Percentiles rank a stretch among this genome's conserved stretches.
These are phyloP conservation scores for Lacanobia oleracea DNA, from an alignment of 2,888 invertebrate species.

Conservation along the genomic window DNA sequence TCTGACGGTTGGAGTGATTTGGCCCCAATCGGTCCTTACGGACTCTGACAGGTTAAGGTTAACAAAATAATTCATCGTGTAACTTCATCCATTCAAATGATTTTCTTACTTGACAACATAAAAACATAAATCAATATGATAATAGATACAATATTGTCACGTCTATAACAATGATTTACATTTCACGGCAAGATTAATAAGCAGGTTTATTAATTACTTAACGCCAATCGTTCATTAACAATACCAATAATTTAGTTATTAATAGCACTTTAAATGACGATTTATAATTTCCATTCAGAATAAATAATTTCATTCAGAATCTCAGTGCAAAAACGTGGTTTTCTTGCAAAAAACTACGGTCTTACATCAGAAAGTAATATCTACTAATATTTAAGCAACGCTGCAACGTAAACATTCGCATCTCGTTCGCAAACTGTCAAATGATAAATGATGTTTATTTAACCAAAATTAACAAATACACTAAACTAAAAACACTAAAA, in stretches of 20 bases:
- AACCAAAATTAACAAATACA: too few species aligned
- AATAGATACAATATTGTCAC: slow-evolving; percentile 24
- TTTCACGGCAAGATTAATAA: background rate
- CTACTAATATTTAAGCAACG: too few species aligned
- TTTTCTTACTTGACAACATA: background rate
- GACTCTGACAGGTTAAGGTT: too few species aligned
- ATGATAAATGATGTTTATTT: too few species aligned
- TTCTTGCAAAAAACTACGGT: background rate
- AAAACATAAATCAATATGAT: slow-evolving; percentile 16
- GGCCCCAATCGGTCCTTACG: too few species aligned
- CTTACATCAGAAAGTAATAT: background rate
- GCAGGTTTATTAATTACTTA: slow-evolving; percentile 22
- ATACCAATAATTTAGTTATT: slow-evolving; percentile 9
- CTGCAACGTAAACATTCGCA: too few species aligned
- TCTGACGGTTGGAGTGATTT: too few species aligned
- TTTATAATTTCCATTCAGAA: slow-evolving; percentile 24
- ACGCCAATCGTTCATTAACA: slow-evolving; percentile 17
- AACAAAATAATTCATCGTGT: background rate
- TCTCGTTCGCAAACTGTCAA: too few species aligned
- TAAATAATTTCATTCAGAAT: slow-evolving; percentile 14
- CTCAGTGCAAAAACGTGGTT: background rate
- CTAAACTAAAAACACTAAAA: too few species aligned
- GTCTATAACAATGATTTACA: slow-evolving; percentile 18
- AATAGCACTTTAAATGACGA: slow-evolving; percentile 6
- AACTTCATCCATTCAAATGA: slow-evolving; percentile 4